phyloP scores from a whole-genome alignment of 2,797 vertebrate genomes.

The Sarcoramphus papa region DNA sequence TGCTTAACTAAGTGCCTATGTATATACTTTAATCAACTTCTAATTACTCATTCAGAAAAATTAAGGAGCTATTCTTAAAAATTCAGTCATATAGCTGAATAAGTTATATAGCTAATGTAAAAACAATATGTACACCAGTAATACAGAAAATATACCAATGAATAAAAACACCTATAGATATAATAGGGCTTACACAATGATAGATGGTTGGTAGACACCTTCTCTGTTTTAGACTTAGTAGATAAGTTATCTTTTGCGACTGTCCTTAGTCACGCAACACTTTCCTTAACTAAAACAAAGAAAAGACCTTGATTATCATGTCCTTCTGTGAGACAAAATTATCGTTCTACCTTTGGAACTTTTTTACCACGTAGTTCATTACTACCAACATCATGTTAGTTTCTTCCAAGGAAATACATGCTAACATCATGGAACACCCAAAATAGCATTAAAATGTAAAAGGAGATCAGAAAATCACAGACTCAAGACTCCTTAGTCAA shows the following conservation, averaged over 20 bases:
- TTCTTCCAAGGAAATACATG: not conserved
- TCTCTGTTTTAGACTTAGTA: not conserved
- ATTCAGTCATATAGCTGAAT: not conserved
- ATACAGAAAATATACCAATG: not conserved
- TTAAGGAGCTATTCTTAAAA: not conserved
- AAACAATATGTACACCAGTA: not conserved
- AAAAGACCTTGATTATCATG: not conserved
- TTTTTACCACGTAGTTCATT: not conserved
- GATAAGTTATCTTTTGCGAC: not conserved
- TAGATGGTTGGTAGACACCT: not conserved
- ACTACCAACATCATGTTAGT: not conserved
- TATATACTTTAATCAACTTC: not conserved
- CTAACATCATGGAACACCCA: not conserved
- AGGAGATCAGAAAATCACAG: not conserved
- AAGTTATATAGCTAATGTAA: not conserved
- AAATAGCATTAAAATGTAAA: not conserved
- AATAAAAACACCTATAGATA: not conserved
- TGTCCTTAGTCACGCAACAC: not conserved
- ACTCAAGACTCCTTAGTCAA: not conserved
- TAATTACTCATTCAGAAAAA: not conserved
- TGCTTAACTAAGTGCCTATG: accelerated
- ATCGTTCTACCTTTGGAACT: not conserved
- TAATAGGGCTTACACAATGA: not conserved
- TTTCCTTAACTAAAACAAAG: not conserved
- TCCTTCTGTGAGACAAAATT: not conserved